Conservation (phyloP, 1,140 invertebrate species). For the Sarcophaga bullata region DNA sequence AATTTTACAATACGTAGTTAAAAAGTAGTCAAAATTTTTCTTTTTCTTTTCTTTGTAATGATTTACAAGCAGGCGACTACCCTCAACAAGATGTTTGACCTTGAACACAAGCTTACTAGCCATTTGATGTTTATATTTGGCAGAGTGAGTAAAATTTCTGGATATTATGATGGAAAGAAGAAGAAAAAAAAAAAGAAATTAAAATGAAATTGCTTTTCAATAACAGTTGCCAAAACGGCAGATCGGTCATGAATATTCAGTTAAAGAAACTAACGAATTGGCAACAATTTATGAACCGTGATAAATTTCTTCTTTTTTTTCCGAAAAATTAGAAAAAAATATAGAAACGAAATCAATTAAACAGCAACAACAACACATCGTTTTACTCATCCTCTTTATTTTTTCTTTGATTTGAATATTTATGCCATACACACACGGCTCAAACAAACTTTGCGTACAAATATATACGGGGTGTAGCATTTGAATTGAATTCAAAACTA, state of each 20-base stretch:
- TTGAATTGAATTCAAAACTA: neutral
- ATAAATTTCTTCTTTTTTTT: neutral
- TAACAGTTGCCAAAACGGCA: too few relatives aligned
- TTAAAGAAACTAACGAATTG: neutral
- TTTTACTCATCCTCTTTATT: neutral
- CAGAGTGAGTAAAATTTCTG: too few relatives aligned
- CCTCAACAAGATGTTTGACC: too few relatives aligned
- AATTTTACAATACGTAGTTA: too few relatives aligned
- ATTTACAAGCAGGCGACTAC: too few relatives aligned
- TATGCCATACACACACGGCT: neutral
- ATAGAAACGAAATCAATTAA: slow-evolving; percentile 19
- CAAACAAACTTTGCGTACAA: neutral
- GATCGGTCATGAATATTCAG: neutral
- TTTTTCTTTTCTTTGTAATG: too few relatives aligned
- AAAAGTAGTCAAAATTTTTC: too few relatives aligned
- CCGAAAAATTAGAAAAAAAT: neutral
- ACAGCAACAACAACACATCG: slow-evolving; percentile 28
- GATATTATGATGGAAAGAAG: too few relatives aligned
- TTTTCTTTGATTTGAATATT: neutral
- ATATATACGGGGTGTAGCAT: neutral
- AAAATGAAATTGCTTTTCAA: too few relatives aligned
- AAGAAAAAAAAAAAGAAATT: too few relatives aligned
- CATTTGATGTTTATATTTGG: too few relatives aligned
- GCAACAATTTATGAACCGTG: neutral
- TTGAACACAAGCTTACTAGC: too few relatives aligned